Evolutionary conservation across 2,797 vertebrate species (phyloP).

Genomic region (Coluber constrictor): DNA sequence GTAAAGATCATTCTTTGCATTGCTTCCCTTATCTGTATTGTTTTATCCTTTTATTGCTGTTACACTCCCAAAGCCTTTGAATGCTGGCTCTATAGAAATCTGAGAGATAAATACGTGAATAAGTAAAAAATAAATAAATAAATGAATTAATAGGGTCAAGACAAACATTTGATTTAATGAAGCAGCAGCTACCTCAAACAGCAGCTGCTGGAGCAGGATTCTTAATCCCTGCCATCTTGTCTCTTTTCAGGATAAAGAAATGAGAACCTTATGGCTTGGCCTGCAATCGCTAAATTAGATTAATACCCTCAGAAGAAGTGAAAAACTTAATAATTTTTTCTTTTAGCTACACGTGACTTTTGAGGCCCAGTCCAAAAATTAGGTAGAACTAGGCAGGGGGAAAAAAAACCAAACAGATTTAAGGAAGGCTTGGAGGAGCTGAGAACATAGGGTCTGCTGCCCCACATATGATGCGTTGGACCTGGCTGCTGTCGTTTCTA

Average conservation of each 20-base stretch:
- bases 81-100: background rate
- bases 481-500: background rate
- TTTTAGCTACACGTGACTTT: background rate
- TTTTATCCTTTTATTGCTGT: background rate
- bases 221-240: background rate
- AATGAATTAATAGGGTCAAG: background rate
- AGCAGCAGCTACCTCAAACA: background rate
- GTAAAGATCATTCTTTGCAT: background rate
- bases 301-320: background rate
- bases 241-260: background rate
- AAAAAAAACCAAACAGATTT: background rate
- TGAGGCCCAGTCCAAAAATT: background rate
- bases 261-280: background rate
- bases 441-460: background rate
- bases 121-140: background rate
- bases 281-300: background rate
- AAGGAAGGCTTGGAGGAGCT: background rate
- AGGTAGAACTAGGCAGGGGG: background rate
- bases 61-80: background rate
- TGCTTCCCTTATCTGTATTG: background rate
- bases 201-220: background rate
- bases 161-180: background rate
- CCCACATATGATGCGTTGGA: background rate
- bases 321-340: background rate
- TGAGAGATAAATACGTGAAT: background rate